Evolutionary conservation across 2,888 invertebrate genomes (phyloP).

Genomic region (Pogonocherus hispidulus): DNA sequence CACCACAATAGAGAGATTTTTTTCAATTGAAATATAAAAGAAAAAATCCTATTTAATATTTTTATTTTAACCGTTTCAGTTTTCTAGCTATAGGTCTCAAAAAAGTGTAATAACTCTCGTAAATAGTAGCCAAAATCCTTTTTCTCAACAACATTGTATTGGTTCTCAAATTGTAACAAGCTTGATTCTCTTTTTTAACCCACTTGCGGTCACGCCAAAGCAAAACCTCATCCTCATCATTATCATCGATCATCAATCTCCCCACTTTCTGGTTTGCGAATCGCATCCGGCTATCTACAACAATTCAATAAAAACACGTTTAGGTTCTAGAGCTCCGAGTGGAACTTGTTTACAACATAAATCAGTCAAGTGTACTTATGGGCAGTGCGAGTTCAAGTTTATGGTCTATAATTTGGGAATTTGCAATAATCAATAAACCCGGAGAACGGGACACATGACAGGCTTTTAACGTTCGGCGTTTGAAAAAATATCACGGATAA

Average conservation of each 20-base stretch:
- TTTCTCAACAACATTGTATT: background rate
- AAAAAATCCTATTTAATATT: too few relatives aligned
- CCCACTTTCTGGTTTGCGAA: background rate
- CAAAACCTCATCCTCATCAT: background rate
- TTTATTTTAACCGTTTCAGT: too few relatives aligned
- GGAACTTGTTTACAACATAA: slow-evolving; percentile 12
- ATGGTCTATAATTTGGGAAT: background rate
- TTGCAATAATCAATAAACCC: background rate
- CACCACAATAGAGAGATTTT: too few relatives aligned
- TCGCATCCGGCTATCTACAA: background rate
- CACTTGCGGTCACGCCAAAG: background rate
- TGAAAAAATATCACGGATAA: background rate
- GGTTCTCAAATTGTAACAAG: background rate
- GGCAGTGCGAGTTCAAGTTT: background rate
- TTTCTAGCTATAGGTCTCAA: too few relatives aligned
- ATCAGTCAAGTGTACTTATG: slow-evolving; percentile 5
- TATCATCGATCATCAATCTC: background rate
- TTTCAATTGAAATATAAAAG: too few relatives aligned
- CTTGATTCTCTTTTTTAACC: background rate
- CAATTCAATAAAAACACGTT: background rate
- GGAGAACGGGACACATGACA: background rate
- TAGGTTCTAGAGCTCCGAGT: background rate
- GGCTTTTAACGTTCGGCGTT: background rate
- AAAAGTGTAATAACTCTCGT: too few relatives aligned
- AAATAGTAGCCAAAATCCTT: too few relatives aligned